These are phyloP conservation scores for Echinarachnius parma DNA, from an alignment of 53 echinoderm and acorn worm genomes.

Conservation along the genomic window DNA sequence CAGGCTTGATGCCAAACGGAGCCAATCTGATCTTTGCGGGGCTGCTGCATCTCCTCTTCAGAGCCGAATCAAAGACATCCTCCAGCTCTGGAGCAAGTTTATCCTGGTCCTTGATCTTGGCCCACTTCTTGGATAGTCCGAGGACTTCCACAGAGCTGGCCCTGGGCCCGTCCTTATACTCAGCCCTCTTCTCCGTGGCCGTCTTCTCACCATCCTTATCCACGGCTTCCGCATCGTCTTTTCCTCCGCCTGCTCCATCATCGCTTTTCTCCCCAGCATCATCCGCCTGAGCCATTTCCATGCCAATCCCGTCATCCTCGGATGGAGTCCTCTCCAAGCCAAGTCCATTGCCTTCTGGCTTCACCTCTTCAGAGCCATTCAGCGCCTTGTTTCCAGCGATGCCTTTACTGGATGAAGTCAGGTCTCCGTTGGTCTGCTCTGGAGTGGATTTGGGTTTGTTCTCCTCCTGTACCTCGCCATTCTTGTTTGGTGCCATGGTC, in stretches of 20 bases:
- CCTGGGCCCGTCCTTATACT: constrained; percentile 24
- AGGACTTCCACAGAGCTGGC: constrained; percentile 28
- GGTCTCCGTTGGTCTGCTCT: neutral
- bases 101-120: constrained; percentile 12
- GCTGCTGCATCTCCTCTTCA: constrained; percentile 24
- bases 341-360: neutral
- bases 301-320: neutral
- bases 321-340: neutral
- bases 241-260: too few relatives aligned
- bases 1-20: neutral
- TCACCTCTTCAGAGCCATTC: neutral
- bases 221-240: neutral
- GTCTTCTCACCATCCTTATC: constrained; percentile 17
- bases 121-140: constrained; percentile 8
- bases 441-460: constrained; percentile 1
- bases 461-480: constrained; percentile 6
- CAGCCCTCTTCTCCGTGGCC: constrained; percentile 19
- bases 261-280: neutral
- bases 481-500: constrained; percentile 34
- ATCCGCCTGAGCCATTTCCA: neutral
- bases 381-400: neutral
- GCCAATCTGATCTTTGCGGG: neutral
- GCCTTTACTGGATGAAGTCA: neutral
- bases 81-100: neutral
- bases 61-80: neutral